These are phyloP conservation scores for Pseudoips prasinana DNA, from an alignment of 2,888 invertebrate genomes.

Conservation along the genomic window DNA sequence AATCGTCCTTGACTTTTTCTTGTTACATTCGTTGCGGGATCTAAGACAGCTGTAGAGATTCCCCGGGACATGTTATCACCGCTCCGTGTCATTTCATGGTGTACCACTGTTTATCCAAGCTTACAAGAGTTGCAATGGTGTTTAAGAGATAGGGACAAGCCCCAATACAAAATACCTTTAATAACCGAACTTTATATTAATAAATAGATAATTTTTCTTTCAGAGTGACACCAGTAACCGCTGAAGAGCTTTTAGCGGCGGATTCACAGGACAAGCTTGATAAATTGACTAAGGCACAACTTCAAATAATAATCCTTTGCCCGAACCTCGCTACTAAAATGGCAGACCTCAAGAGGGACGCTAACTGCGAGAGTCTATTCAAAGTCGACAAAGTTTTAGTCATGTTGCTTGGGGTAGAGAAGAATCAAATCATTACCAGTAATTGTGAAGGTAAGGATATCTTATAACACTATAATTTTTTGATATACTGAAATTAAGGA, in stretches of 20 bases:
- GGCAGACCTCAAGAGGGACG: conserved; percentile 76
- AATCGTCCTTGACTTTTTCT: too few relatives aligned
- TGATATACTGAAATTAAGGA: too few relatives aligned
- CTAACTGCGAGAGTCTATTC: conserved; percentile 81
- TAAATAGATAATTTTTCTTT: conserved; percentile 29
- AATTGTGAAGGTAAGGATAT: conserved; percentile 84
- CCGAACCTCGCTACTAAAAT: conserved; percentile 86
- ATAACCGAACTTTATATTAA: too few relatives aligned
- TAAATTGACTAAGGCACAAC: conserved; percentile 84
- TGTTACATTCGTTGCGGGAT: too few relatives aligned
- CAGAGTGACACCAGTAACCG: conserved; percentile 88
- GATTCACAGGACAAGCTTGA: conserved; percentile 76
- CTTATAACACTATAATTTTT: not conserved
- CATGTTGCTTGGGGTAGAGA: conserved; percentile 90
- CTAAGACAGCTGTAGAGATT: too few relatives aligned
- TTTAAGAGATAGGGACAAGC: too few relatives aligned
- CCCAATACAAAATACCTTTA: too few relatives aligned
- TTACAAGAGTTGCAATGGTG: too few relatives aligned
- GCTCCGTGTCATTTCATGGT: too few relatives aligned
- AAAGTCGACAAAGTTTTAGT: conserved; percentile 88
- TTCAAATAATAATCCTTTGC: conserved; percentile 91
- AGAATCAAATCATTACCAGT: conserved; percentile 85
- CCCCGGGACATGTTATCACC: too few relatives aligned
- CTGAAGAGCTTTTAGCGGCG: conserved; percentile 85
- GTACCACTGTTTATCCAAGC: too few relatives aligned